Base-by-base conservation (phyloP, 1,140 invertebrate genomes). In the Luehdorfia chinensis region DNA sequence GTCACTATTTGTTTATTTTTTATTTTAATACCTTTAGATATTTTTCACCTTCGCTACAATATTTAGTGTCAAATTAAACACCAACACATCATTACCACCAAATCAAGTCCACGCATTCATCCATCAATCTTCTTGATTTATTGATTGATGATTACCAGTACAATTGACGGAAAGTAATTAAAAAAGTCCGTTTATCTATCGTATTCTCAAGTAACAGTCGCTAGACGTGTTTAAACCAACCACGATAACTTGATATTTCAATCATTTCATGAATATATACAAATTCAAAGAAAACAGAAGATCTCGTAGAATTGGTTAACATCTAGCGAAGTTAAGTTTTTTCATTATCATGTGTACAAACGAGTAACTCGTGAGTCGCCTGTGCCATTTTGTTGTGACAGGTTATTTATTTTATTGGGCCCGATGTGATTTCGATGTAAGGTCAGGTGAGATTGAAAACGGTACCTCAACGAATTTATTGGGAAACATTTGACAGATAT, bases 21-120 rank as follows among this genome's bases (percentile, higher is more conserved):
- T n/a, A n/a, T n/a, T n/a, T n/a, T n/a, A n/a, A n/a, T n/a, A n/a
- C n/a, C n/a, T n/a, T n/a, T n/a, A n/a, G 12, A 12, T 11, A 43
- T 43, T 14, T 43, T 30, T 41, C 9, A 41, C 19, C 11, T 14
- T 39, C 21, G 14, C 27, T 14, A 31, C 47, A 28, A 50, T 74
- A 63, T 72, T 83, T 83, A 83, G 61, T 70, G 81, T 85, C 78
- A 81, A 70, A 85, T 83, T 83, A 85, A 63, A 54, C 59, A 47
- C 57, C 57, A 68, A 81, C 75, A 73, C 64, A 68, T 78, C 74
- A 83, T 79, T 76, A 74, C 48, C 55, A 54, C 59, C 55, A 55
- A 76, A 83, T 83, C 77, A 72, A 75, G 76, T 83, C 76, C 72
- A 69, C 64, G 46, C 59, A 55, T 51, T 48, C 59, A 65, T 76